Evolutionary conservation across 2,797 vertebrate species (phyloP).

Genomic region (Lycodopsis pacificus): DNA sequence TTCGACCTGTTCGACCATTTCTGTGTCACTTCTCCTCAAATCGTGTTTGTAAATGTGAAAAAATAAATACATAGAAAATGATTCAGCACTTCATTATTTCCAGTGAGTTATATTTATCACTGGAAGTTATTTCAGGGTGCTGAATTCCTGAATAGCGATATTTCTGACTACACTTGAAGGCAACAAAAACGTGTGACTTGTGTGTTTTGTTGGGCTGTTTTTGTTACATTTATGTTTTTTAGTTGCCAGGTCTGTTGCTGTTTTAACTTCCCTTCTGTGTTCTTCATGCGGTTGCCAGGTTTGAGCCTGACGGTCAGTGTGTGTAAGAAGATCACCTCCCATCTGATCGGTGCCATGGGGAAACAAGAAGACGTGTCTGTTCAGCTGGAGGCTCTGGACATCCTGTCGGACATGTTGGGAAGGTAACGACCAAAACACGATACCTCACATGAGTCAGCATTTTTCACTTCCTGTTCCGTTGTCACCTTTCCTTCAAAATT

Average conservation of each 20-base stretch:
- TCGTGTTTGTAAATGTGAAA: no score
- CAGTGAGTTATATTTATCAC: background rate
- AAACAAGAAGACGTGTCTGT: constrained; percentile 94
- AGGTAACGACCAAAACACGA: constrained; percentile 78
- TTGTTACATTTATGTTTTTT: background rate
- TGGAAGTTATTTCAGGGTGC: background rate
- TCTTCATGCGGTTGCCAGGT: constrained; percentile 75
- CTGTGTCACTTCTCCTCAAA: no score
- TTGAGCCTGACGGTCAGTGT: constrained; percentile 88
- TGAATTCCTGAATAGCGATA: background rate
- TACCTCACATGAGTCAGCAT: no score
- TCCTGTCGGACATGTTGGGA: constrained; percentile 96
- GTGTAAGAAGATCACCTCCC: constrained; percentile 94
- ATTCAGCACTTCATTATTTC: no score
- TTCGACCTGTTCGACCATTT: no score
- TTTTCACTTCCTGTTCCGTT: no score
- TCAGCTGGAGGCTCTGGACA: constrained; percentile 95
- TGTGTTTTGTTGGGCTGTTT: no score
- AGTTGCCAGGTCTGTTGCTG: background rate
- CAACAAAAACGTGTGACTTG: background rate
- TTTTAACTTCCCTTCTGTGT: background rate
- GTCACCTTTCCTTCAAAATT: no score
- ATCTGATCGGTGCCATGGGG: constrained; percentile 92
- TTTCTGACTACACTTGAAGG: background rate
- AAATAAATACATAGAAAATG: no score